Evolutionary conservation across 2,888 invertebrate genomes (phyloP), one percentile per base, ranked within the genome.

Genomic region (Aleiodes alternator): DNA sequence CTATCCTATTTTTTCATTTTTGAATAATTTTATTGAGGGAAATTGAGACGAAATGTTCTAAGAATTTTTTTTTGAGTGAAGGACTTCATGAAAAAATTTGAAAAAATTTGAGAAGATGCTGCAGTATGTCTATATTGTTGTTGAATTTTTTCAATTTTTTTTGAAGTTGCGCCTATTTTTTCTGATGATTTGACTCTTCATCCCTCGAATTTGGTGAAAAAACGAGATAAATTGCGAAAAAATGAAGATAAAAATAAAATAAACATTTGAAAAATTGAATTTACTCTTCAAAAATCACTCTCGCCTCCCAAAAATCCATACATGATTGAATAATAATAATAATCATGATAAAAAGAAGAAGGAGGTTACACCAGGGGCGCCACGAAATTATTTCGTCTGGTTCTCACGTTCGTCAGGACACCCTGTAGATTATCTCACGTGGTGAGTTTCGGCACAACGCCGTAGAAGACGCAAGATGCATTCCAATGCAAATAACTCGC

Each of bases 401-500:
- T 84, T 86, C 86, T 85, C 84, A 83, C 83, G 84, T 84, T 84
- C 80, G 79, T 84, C 84, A 83, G 84, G 80, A 84, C 85, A 85
- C 83, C 83, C 82, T 82, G 84, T 83, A 83, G 82, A 84, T 84
- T 81, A 81, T 84, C 81, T 80, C 80, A 79, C 82, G 80, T 83
- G 82, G 83, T 81, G 82, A 84, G 85, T 87, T 88, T 87, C 82
- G 88, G 87, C 77, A 76, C 76, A 73, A 73, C 34, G 68, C 69
- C 72, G 64, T 59, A 8, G 50, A 64, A 68, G 68, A 68, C 76
- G 59, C 51, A 77, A 75, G 82, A 81, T 85, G 85, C 87, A 88
- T 88, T 88, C 88, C 88, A 84, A 88, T 88, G 88, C 87, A 87
- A 88, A 88, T 88, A 84, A 81, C 84, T 82, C 81, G 82, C 88